phyloP scores from a whole-genome alignment of 2,113 vertebrate genomes.

The cattle (Bos taurus) region DNA sequence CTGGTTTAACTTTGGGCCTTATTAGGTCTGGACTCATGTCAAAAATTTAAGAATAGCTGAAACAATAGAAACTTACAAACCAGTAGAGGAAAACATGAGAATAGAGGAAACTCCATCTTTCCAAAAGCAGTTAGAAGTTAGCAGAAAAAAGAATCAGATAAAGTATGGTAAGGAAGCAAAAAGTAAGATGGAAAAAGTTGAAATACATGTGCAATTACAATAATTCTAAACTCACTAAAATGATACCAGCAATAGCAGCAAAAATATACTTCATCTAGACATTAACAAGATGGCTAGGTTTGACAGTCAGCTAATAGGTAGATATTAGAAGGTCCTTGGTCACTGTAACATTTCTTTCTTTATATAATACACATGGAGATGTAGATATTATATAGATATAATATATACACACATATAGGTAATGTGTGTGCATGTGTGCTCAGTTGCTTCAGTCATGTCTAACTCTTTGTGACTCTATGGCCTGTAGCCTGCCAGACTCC shows the following conservation, averaged over 20 bases:
- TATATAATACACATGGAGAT: background rate
- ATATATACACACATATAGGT: background rate
- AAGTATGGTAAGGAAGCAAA: background rate
- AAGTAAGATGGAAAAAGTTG: background rate
- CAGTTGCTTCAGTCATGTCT: background rate
- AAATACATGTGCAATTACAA: background rate
- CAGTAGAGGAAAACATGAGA: background rate
- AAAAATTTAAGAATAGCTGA: background rate
- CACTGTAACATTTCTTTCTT: background rate
- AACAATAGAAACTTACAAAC: background rate
- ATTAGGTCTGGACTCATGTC: background rate
- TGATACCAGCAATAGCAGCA: background rate
- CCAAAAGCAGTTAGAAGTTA: background rate
- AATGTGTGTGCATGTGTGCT: background rate
- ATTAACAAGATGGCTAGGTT: background rate
- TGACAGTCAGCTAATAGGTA: background rate
- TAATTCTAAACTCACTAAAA: background rate
- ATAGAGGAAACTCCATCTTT: background rate
- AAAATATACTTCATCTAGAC: constrained; percentile 24
- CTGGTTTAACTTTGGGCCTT: background rate
- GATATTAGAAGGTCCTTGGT: background rate
- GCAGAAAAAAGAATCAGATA: background rate
- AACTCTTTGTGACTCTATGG: background rate
- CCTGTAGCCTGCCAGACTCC: background rate
- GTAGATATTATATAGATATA: background rate